Base-by-base conservation (phyloP, 35 echinoderm and acorn worm genomes). In the Stichopus chloronotus region DNA sequence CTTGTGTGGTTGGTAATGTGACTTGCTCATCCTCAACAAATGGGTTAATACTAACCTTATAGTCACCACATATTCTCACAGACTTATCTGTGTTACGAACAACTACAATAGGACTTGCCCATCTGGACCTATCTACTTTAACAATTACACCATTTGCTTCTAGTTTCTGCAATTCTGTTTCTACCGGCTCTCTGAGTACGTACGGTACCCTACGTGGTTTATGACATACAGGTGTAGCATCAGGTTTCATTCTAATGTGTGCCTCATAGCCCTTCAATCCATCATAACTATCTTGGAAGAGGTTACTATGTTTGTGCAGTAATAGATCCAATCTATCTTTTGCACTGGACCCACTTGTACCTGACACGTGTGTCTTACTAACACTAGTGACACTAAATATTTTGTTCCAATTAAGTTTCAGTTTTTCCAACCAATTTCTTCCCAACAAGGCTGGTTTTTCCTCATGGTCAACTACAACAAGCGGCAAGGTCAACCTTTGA, bases 61-160 rank as follows among this genome's bases (percentile, higher is more conserved):
- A 97, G 57, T 95, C 80, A 2, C 91, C 88, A 59, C 96, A 97
- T 13, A 94, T 92, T 88, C 89, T 61, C n/a, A 93, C 88, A n/a
- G 79, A 81, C 13, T 88, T 90, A 56, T 92, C 88, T 5, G 77
- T 55, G 19, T 77, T 84, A 1, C 5, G 86, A 16, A 60, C 58
- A 60, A 60, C 58, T 60, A 60, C 58, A 5, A 60, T 12, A 60
- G 58, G 58, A 60, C 6, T 12, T 60, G 58, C 58, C 58, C 58
- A 60, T 21, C 71, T 92, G 9, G 72, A 65, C 21, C 23, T 5
- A 7, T 77, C 69, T 58, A 93, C 58, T 84, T 91, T 91, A 81
- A 76, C 53, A 56, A 89, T 95, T 4, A 90, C 60, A 57, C 81
- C 56, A 57, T 81, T 54, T 55, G 93, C 23, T 53, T 90, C 78